phyloP scores from a whole-genome alignment of 2,797 vertebrate species.

The Anas acuta region DNA sequence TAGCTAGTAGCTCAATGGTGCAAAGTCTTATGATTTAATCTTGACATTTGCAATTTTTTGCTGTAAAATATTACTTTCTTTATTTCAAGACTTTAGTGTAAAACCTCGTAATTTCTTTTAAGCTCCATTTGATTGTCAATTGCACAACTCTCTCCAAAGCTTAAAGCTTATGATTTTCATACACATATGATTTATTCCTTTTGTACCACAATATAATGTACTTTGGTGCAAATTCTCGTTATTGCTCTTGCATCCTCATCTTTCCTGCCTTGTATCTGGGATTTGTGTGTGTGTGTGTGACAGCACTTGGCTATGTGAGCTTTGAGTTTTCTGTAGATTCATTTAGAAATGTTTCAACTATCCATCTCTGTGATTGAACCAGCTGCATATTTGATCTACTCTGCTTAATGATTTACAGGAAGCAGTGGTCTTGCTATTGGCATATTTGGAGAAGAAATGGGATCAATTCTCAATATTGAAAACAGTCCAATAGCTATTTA shows the following conservation, averaged over 20 bases:
- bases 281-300: neutral
- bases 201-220: constrained; percentile 70
- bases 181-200: constrained; percentile 80
- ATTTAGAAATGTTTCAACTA: constrained; percentile 35
- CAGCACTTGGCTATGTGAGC: neutral
- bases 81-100: constrained; percentile 83
- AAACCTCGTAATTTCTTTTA: constrained; percentile 85
- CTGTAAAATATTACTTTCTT: constrained; percentile 84
- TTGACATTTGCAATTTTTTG: constrained; percentile 84
- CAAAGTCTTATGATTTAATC: constrained; percentile 85
- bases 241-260: constrained; percentile 40
- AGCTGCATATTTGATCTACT: constrained; percentile 12
- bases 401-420: constrained; percentile 54
- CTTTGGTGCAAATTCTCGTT: constrained; percentile 55
- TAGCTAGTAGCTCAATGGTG: constrained; percentile 82
- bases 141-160: constrained; percentile 84
- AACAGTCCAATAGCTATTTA: constrained; percentile 25
- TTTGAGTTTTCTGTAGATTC: constrained; percentile 26
- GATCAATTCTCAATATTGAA: constrained; percentile 52
- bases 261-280: neutral
- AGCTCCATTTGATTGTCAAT: constrained; percentile 88
- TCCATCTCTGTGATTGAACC: neutral
- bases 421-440: constrained; percentile 38
- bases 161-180: constrained; percentile 79
- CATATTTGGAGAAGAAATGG: constrained; percentile 50